phyloP scores from a whole-genome alignment of 2,113 vertebrate genomes.

The Leptocoma aspasia region DNA sequence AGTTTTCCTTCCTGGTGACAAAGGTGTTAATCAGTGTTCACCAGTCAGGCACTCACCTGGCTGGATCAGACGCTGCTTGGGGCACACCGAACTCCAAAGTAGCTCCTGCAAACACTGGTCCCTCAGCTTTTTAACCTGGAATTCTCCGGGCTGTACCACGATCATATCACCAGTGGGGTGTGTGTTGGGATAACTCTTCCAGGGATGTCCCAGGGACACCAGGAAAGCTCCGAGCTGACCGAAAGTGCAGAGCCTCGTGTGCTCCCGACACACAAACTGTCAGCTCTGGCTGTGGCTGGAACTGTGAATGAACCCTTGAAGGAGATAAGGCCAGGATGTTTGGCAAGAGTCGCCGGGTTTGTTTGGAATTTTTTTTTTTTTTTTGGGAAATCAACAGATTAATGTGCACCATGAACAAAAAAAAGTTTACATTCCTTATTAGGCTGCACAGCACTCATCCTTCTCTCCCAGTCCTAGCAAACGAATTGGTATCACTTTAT shows the following conservation, averaged over 20 bases:
- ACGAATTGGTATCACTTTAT: not conserved
- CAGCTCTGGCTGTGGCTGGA: not conserved
- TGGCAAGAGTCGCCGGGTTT: not conserved
- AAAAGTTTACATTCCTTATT: not conserved
- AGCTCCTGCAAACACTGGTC: slow-evolving; percentile 37
- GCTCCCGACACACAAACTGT: not conserved
- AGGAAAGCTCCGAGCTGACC: slow-evolving; percentile 27
- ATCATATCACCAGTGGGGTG: slow-evolving; percentile 43
- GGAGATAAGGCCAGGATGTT: not conserved
- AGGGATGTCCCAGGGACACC: slow-evolving; percentile 44
- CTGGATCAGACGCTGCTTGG: not conserved
- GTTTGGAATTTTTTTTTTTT: not conserved
- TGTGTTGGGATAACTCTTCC: slow-evolving; percentile 17
- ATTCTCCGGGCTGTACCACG: slow-evolving; percentile 67
- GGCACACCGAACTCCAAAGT: slow-evolving; percentile 35
- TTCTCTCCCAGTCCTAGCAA: not conserved
- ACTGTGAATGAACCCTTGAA: not conserved
- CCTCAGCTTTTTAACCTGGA: slow-evolving; percentile 57
- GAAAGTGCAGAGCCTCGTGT: not conserved
- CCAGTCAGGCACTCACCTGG: slow-evolving; percentile 60
- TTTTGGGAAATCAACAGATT: not conserved
- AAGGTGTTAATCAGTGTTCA: not conserved
- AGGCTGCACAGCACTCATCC: not conserved
- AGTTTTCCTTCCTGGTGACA: not conserved
- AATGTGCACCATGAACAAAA: not conserved